Evolutionary conservation across 2,797 vertebrate species (phyloP).

Genomic region (Protosalanx chinensis): DNA sequence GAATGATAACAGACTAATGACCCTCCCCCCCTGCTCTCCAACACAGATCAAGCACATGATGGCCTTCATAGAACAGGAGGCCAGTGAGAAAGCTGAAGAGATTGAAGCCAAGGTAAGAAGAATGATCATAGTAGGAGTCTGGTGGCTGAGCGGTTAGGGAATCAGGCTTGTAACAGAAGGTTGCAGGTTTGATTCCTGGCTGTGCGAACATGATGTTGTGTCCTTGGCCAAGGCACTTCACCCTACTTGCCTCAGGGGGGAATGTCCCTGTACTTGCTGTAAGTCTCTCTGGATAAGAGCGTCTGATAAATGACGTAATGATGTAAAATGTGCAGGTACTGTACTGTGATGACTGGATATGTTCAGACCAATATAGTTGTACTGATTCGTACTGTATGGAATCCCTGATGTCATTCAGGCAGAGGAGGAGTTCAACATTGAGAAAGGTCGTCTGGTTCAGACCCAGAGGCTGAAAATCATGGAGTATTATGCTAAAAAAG

Average conservation of each 20-base stretch:
- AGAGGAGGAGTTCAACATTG: conserved; percentile 96
- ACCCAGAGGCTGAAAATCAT: conserved; percentile 94
- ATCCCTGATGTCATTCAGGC: conserved; percentile 66
- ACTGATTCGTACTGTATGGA: neutral
- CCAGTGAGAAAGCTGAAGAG: conserved; percentile 95
- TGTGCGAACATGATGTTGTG: neutral
- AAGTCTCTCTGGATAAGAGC: no score
- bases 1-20: neutral
- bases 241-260: no score
- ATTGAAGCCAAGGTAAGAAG: conserved; percentile 90
- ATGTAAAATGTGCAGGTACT: neutral
- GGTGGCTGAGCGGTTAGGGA: no score
- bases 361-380: neutral
- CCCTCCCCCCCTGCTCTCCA: conserved; percentile 20
- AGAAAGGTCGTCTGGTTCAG: conserved; percentile 92
- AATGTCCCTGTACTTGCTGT: no score
- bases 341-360: neutral
- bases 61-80: conserved; percentile 98
- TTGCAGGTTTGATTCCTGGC: neutral
- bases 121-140: neutral
- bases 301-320: neutral
- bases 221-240: no score
- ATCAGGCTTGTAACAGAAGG: no score
- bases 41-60: conserved; percentile 98
- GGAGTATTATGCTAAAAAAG: conserved; percentile 96